Evolutionary conservation across 2,797 vertebrate species (phyloP), one percentile per base, ranked within the genome.

Genomic region (Trematomus bernacchii): DNA sequence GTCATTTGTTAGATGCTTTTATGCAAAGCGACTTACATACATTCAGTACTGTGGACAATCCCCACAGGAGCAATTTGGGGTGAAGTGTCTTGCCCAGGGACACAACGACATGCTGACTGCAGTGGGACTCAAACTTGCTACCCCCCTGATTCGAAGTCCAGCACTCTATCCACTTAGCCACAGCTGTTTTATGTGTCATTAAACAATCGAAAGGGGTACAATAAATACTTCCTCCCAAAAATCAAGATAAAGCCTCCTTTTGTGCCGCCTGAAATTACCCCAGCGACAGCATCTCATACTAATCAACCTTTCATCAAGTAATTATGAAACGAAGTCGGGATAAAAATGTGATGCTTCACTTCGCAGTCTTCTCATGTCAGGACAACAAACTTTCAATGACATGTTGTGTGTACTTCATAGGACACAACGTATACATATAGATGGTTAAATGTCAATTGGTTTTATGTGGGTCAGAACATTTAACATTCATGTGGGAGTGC

Each of bases 221-320:
- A 33, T 3, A 21, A 42, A 51, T 62, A 30, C n/a, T 48, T 43
- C 52, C 67, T 84, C 84, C 85, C 77, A 79, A 80, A 89, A 91
- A 93, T 91, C 85, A 82, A 77, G 75, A 80, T 66, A 73, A 61
- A 76, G 58, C 71, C 69, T 53, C 77, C 73, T 85, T 86, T 86
- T 74, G 71, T 66, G 73, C 73, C 68, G 73, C 67, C 54, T 82
- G 51, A 63, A 76, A 16, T 71, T 82, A 80, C 85, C 90, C 69
- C 71, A 81, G 76, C 85, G 84, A 86, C 89, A 89, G 70, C 68
- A 82, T 90, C 78, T 76, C 75, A 84, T 86, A 81, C 86, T 91
- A 92, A 91, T 93, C 87, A 91, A 89, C 81, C 76, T 82, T 90
- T 88, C 83, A 89, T 89, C 88, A 87, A 89, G 77, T 91, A 83